Evolutionary conservation across 2,888 invertebrate species (phyloP), one percentile per base, ranked within the genome.

Genomic region (Cabera pusaria): DNA sequence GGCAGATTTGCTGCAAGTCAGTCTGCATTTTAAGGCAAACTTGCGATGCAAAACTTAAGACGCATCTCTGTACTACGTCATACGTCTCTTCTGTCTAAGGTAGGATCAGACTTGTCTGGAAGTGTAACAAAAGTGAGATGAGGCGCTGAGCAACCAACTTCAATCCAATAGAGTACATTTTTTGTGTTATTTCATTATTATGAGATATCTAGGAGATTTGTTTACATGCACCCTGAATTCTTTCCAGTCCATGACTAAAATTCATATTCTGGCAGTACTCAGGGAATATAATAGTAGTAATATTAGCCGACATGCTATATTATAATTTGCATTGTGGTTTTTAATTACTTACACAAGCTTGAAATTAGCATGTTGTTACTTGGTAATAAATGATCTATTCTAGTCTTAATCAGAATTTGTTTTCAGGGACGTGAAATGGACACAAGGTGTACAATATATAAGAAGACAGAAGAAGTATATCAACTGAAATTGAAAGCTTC

Each of bases 401-500:
- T n/a, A n/a, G n/a, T n/a, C n/a, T n/a, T n/a, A n/a, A n/a, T n/a
- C n/a, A n/a, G n/a, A n/a, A n/a, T n/a, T n/a, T 14, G 14, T 47
- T 40, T 66, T 67, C 64, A 95, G 92, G 97, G 97, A 6, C 93
- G 95, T 63, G 98, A 99, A 84, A 93, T 95, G 84, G 97, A 98
- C 62, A 95, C 98, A 12, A 93, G 98, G 74, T 98, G 98, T 52
- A 98, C 99, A 23, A 96, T 99, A 72, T 99, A 96, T 87, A 99
- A 99, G 90, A 98, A 98, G 91, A 98, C 98, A 46, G 98, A 99
- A 61, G 97, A 98, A 78, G 92, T 96, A 39, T 99, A 99, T 89
- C 97, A 97, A 88, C 90, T 99, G 51, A 99, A 99, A 90, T 90
- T 99, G 84, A 99, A 98, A 87, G 95, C 98, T 22, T 98, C 99